These are phyloP conservation scores for Sylvia atricapilla DNA, from an alignment of 2,113 vertebrate species.

Conservation along the genomic window DNA sequence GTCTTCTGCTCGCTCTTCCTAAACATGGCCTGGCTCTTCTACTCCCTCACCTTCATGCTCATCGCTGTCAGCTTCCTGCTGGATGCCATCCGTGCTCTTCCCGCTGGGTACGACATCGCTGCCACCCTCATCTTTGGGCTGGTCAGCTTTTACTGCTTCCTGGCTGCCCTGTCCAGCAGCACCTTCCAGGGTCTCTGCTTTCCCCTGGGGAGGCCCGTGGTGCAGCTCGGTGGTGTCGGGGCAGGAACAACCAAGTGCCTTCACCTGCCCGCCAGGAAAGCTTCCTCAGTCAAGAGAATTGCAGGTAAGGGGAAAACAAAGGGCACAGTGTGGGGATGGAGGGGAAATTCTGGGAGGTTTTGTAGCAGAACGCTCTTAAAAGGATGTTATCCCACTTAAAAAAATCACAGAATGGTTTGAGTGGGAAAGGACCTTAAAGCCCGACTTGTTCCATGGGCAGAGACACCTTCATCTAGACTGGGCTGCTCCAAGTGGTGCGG, in stretches of 20 bases:
- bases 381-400: background rate
- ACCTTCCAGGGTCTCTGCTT: slow-evolving; percentile 78
- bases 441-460: background rate
- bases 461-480: background rate
- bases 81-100: slow-evolving; percentile 75
- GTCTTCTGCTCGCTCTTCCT: slow-evolving; percentile 78
- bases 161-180: slow-evolving; percentile 77
- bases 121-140: slow-evolving; percentile 84
- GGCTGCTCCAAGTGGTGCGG: background rate
- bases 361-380: background rate
- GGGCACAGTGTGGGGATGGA: background rate
- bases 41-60: slow-evolving; percentile 80
- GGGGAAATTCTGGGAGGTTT: background rate
- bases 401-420: background rate
- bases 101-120: slow-evolving; percentile 80
- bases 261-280: slow-evolving; percentile 81
- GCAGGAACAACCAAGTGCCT: slow-evolving; percentile 72
- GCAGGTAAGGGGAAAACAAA: slow-evolving; percentile 74
- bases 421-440: background rate
- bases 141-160: slow-evolving; percentile 88
- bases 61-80: slow-evolving; percentile 84
- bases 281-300: slow-evolving; percentile 82
- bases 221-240: slow-evolving; percentile 75
- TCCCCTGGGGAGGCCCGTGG: slow-evolving; percentile 76
- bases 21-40: slow-evolving; percentile 78